Base-by-base conservation (phyloP, 2,797 vertebrate genomes). In the Crax fasciolata region DNA sequence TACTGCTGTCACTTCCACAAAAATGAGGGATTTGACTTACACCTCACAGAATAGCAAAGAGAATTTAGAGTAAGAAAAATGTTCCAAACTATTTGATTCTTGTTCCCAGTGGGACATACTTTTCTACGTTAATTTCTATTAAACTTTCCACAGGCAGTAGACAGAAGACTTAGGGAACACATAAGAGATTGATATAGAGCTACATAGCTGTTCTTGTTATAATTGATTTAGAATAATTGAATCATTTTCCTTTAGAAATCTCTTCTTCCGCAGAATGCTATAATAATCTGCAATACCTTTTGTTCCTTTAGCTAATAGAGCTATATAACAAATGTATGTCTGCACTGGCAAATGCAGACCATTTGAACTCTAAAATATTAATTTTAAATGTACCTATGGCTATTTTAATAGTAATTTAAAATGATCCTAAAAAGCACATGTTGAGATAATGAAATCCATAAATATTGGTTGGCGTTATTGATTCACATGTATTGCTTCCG, bases 401-500 rank as follows among this genome's bases (percentile, higher is more conserved):
- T 95, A 95, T 95, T 96, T 96, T 96, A 97, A 95, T 95, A 95
- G 83, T 94, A 90, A 94, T 94, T 96, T 96, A 72, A 96, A 95
- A 90, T 90, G 81, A 95, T 92, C 92, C 93, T 93, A 90, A 97
- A 93, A 97, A 90, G 90, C 91, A 94, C 81, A 84, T 68, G 73
- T 94, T 95, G 93, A 94, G 94, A 91, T 97, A 96, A 97, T 94
- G 96, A 96, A 94, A 82, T 93, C 94, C 84, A 97, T 97, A 97
- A 96, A 97, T 97, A 96, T 54, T 68, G 44, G 80, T 87, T 96
- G 94, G 72, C 84, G 41, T 92, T 96, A 97, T 95, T 96, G 96
- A 97, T 97, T 94, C 91, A 67, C 43, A 6, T 86, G 65, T 78
- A 93, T 92, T 96, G 86, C 87, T 92, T 96, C 91, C 13, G 8